phyloP scores from a whole-genome alignment of 2,113 vertebrate genomes.

The Crocuta crocuta region DNA sequence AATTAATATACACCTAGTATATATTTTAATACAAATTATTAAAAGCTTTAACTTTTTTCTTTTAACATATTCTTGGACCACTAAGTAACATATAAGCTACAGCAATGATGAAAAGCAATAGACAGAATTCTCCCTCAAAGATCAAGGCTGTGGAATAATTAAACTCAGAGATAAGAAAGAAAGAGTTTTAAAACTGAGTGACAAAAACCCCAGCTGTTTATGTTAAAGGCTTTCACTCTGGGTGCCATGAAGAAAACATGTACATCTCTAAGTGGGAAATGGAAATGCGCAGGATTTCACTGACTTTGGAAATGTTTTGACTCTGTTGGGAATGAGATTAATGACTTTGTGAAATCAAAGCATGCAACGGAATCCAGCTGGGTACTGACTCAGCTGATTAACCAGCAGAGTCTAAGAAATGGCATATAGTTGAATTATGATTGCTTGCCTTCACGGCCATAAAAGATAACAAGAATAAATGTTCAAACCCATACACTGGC shows the following conservation, averaged over 20 bases:
- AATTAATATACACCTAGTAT: not conserved
- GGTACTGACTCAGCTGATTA: slow-evolving; percentile 49
- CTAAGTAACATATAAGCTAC: not conserved
- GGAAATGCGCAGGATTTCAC: slow-evolving; percentile 9
- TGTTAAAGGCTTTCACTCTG: not conserved
- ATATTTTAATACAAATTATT: not conserved
- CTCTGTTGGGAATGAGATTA: slow-evolving; percentile 64
- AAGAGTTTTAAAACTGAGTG: not conserved
- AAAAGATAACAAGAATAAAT: not conserved
- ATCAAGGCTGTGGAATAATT: not conserved
- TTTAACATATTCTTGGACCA: not conserved
- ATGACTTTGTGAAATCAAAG: slow-evolving; percentile 58
- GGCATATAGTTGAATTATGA: not conserved
- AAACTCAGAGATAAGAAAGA: not conserved
- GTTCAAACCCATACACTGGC: not conserved
- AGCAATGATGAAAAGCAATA: not conserved
- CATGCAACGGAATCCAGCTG: not conserved
- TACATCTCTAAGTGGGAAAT: not conserved
- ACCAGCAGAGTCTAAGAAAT: not conserved
- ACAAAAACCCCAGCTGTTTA: not conserved
- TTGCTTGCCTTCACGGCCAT: not conserved
- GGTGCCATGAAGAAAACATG: not conserved
- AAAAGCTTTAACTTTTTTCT: not conserved
- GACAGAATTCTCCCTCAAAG: not conserved
- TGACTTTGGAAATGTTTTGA: slow-evolving; percentile 30